Percentiles rank a stretch among this genome's conserved stretches.
phyloP scores from a whole-genome alignment of 1,140 invertebrate genomes.

The Penaeus japonicus region DNA sequence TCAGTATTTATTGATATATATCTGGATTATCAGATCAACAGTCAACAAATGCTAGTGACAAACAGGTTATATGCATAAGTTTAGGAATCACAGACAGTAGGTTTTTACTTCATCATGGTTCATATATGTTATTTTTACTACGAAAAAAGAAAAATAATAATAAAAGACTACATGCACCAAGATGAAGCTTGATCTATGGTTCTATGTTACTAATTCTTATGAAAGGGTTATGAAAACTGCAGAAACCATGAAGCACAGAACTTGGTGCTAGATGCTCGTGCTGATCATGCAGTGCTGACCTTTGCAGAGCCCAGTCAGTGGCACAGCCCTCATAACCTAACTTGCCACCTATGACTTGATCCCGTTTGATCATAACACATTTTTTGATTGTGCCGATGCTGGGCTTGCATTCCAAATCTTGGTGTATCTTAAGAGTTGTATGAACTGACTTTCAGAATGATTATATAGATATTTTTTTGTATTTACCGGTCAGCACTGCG shows the following conservation, averaged over 20 bases:
- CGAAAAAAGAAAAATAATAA: too few species aligned
- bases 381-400: background rate
- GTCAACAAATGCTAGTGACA: background rate
- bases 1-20: constrained; percentile 11
- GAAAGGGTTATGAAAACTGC: background rate
- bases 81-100: too few species aligned
- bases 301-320: background rate
- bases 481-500: constrained; percentile 13
- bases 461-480: too few species aligned
- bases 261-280: constrained; percentile 38
- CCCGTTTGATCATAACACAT: background rate
- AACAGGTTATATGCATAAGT: background rate
- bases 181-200: background rate
- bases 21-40: background rate
- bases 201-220: background rate
- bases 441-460: background rate
- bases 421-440: background rate
- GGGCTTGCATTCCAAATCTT: constrained; percentile 17
- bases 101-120: too few species aligned
- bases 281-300: constrained; percentile 24
- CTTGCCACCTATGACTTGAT: background rate
- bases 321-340: background rate
- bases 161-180: too few species aligned
- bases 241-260: constrained; percentile 16
- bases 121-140: too few species aligned